Evolutionary conservation across 2,888 invertebrate genomes (phyloP), one percentile per base, ranked within the genome.

Genomic region (Isotomurus palustris): DNA sequence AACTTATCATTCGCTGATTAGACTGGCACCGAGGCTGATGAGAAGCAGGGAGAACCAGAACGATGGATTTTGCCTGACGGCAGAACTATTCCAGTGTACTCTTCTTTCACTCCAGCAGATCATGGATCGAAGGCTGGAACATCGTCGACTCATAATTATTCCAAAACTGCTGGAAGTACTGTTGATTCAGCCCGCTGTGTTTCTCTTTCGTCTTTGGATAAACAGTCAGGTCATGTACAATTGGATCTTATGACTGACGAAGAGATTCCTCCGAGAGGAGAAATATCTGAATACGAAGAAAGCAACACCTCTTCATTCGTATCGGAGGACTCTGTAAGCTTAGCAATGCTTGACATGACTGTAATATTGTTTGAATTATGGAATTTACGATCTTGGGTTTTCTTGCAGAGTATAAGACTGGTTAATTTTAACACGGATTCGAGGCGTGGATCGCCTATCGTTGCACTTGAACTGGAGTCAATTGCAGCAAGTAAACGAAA

Each of bases 211-310:
- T n/a, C n/a, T n/a, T 32, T 10, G 8, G 43, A 43, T 19, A 21
- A 12, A 22, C 24, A 22, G 5, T 43, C 43, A 3, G 32, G 32
- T 14, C 59, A 44, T 19, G 45, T 43, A 19, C 59, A 64, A 49
- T 47, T 62, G 47, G 64, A 88, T 73, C 89, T 91, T 71, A 82
- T 87, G 69, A 84, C 90, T 0, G 89, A 91, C 72, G 91, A 91
- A 75, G 83, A 85, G 66, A 90, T 91, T 88, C 90, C 91, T 35
- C 85, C 90, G 0, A 82, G 88, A 62, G 90, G 90, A 1, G 91
- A 91, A 76, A 80, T 91, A 40, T 89, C 88, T 14, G 90, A 88
- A 17, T 90, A 89, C 74, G 91, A 90, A 57, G 70, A 70, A 58
- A 70, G 70, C 43, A 70, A 66, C 43, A 65, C 65, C 14, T 69